Base-by-base conservation (phyloP, 2,797 vertebrate species). In the Hippoglossus hippoglossus region DNA sequence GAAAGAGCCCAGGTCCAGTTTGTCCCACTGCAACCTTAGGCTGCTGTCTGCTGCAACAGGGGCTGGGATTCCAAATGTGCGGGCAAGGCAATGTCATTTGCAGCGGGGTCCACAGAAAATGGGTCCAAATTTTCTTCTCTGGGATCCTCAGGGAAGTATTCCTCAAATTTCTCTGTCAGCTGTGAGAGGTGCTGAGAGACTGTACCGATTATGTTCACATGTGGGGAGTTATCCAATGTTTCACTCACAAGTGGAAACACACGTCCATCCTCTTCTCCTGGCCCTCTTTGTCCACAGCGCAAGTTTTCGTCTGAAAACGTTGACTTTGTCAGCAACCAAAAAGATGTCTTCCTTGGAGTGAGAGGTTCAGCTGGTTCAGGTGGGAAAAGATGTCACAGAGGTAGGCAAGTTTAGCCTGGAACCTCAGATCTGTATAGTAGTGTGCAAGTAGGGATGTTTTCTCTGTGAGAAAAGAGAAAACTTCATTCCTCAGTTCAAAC, bases 401-500 rank as follows among this genome's bases (percentile, higher is more conserved):
- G 41, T 44, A 44, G 16, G 57, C 47, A 18, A 18, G 22, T 44
- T 28, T 44, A 22, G 36, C 50, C 64, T 25, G 25, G 18, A 55
- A 36, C 34, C 10, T 36, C 10, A 22, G 22, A 22, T 22, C 22
- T 22, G 22, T 22, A 22, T 22, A 22, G 22, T 22, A 22, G 22
- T 22, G 22, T 22, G 22, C 22, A 2, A 22, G 16, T 18, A 1
- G 11, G 15, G 31, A 57, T 61, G 63, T 72, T 58, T 70, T 77
- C 57, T 71, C 62, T 44, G 26, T 69, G 53, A 73, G 61, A 69
- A 70, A 79, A 66, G 47, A 18, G 25, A 25, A 66, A 2, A 79
- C 73, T 34, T 79, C 50, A 47, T 79, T 73, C 28, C 28, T 64
- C 22, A 22, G 22, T 22, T 22, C 22, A 22, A 60, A 79, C 60